phyloP scores from a whole-genome alignment of 2,888 invertebrate genomes.

The Calameuta filiformis region DNA sequence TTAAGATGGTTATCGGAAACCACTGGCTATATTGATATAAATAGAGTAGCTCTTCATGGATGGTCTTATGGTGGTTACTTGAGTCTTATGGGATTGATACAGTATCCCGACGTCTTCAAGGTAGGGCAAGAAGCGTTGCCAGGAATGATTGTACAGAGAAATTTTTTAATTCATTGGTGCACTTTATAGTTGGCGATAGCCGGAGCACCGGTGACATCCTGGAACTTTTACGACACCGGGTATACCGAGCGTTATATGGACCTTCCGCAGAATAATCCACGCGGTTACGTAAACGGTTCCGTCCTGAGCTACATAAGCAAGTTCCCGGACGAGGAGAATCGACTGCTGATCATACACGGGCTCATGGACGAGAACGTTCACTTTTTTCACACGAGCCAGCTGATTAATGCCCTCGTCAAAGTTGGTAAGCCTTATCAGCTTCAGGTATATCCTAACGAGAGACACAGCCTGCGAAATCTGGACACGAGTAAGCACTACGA shows the following conservation, averaged over 20 bases:
- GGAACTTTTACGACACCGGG: constrained; percentile 98
- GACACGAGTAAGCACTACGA: constrained; percentile 98
- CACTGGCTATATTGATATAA: constrained; percentile 90
- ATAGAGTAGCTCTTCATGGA: constrained; percentile 93
- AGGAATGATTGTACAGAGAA: not conserved
- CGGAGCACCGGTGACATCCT: constrained; percentile 97
- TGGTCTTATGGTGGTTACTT: constrained; percentile 99
- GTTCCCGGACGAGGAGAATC: constrained; percentile 92
- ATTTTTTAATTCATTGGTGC: not conserved
- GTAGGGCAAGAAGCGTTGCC: constrained; percentile 63
- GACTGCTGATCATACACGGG: constrained; percentile 95
- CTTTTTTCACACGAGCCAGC: constrained; percentile 93
- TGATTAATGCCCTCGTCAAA: constrained; percentile 89
- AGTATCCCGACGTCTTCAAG: constrained; percentile 93
- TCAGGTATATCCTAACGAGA: constrained; percentile 95
- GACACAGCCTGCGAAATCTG: constrained; percentile 93
- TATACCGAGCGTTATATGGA: constrained; percentile 99
- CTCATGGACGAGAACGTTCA: constrained; percentile 99
- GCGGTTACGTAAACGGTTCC: constrained; percentile 86
- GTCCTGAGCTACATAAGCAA: constrained; percentile 86
- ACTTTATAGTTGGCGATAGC: constrained; percentile 80
- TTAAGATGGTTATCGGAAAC: constrained; percentile 86
- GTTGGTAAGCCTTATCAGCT: constrained; percentile 97
- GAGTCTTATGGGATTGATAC: constrained; percentile 92
- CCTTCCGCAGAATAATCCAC: constrained; percentile 79